These are phyloP conservation scores for Burhinus oedicnemus DNA, from an alignment of 2,113 vertebrate genomes.

Conservation along the genomic window DNA sequence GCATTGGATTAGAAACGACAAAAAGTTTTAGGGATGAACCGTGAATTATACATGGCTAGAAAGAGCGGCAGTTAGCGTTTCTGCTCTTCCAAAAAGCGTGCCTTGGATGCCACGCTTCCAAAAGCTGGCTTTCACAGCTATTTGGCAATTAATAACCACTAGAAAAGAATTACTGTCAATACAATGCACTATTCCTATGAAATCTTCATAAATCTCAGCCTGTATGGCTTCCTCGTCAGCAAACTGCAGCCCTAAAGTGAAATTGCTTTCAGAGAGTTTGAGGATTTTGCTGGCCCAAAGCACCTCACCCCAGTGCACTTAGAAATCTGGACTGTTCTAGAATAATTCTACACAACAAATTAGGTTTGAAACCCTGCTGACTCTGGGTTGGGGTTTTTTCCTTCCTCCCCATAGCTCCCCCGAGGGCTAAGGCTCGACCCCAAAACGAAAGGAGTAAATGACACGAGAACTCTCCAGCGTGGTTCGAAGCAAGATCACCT, in stretches of 20 bases:
- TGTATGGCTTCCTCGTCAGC: neutral
- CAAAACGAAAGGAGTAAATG: neutral
- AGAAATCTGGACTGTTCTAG: neutral
- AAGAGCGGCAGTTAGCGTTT: neutral
- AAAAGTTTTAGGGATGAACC: too few relatives aligned
- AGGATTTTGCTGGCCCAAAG: neutral
- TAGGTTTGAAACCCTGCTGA: neutral
- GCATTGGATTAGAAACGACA: rapidly evolving
- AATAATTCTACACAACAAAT: neutral
- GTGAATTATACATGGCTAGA: neutral
- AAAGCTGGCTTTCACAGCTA: neutral
- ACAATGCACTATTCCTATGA: neutral
- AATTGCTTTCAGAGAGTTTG: neutral
- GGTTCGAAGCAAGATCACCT: neutral
- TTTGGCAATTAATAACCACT: neutral
- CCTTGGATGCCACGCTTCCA: neutral
- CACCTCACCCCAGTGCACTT: neutral
- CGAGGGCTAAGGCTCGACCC: neutral
- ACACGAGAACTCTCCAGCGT: too few relatives aligned
- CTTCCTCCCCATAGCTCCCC: neutral
- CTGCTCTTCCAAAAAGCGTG: neutral
- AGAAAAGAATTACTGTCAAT: neutral
- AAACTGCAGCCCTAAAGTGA: neutral
- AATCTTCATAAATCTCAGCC: neutral
- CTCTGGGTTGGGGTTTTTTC: neutral